Evolutionary conservation across 2,888 invertebrate genomes (phyloP).

Genomic region (Heliconius sara): DNA sequence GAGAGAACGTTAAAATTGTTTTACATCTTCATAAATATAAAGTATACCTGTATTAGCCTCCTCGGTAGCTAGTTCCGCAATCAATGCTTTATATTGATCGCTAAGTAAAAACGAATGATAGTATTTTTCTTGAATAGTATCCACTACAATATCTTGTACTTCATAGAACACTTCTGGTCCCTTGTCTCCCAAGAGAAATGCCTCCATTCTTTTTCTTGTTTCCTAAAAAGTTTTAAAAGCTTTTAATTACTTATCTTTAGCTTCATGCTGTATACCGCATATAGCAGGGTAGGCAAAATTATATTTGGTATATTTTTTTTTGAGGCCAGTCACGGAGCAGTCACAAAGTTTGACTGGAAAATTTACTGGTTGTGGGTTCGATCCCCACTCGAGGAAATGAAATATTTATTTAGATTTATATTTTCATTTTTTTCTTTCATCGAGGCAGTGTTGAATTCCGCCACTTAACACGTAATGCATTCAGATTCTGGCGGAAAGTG

Average conservation of each 20-base stretch:
- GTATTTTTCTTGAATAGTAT: conserved; percentile 92
- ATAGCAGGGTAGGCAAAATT: too few species aligned
- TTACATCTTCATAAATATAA: not conserved
- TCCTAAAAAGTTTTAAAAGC: conserved; percentile 64
- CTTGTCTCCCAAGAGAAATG: conserved; percentile 93
- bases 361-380: too few species aligned
- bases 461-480: too few species aligned
- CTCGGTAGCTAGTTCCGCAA: conserved; percentile 86
- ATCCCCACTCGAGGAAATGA: too few species aligned
- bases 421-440: too few species aligned
- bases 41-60: conserved; percentile 78
- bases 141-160: conserved; percentile 91
- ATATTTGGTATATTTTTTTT: too few species aligned
- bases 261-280: too few species aligned
- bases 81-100: conserved; percentile 90
- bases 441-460: too few species aligned
- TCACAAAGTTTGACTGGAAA: too few species aligned
- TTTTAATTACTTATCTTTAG: not conserved
- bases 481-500: too few species aligned
- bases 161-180: conserved; percentile 95
- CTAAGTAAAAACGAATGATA: conserved; percentile 95
- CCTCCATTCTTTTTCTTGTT: conserved; percentile 92
- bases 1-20: not conserved
- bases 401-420: too few species aligned
- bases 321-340: too few species aligned